Evolutionary conservation across 2,113 vertebrate genomes (phyloP), one percentile per base, ranked within the genome.

Genomic region (Casuarius casuarius): DNA sequence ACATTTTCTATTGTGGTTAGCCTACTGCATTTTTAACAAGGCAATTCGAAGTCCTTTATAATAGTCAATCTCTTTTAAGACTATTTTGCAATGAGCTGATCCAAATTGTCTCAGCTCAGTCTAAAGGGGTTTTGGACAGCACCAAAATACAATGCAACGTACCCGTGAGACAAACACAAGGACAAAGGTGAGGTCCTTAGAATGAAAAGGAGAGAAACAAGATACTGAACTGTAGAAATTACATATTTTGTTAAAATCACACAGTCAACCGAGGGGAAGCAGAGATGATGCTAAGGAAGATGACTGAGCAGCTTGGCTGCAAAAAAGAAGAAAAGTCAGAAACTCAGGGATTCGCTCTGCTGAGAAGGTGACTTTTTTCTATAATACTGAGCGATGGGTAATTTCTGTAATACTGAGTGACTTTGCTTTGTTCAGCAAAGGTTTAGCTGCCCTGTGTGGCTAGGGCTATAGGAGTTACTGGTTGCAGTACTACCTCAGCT

Each of bases 401-500:
- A 58, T 58, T 58, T 58, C 28, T 31, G 28, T 58, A 58, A 58
- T 58, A 58, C 29, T 31, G 4, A 25, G 29, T 56, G 44, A 1
- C 26, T 76, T 92, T 85, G 22, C 19, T 59, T 33, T 85, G 14
- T 10, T 33, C 33, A 66, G 51, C 19, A 61, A 33, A 59, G 8
- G 6, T 81, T 86, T 71, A 74, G 70, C 61, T 87, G 42, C 15
- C 21, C 42, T 65, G 17, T 25, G 63, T 44, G 44, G 10, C 21
- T 65, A 12, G 12, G 1, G 0, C 51, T 56, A 0, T 9, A 16
- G 42, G 66, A 11, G 4, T 49, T 92, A 9, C 56, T 87, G 38
- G 9, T 46, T 81, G 21, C 49, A 33, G 10, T 29, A 29, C 22
- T 49, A 51, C n/a, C 20, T 38, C 61, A 28, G 21, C 66, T 68